Base-by-base conservation (phyloP, 2,888 invertebrate species). In the Tholera decimalis region DNA sequence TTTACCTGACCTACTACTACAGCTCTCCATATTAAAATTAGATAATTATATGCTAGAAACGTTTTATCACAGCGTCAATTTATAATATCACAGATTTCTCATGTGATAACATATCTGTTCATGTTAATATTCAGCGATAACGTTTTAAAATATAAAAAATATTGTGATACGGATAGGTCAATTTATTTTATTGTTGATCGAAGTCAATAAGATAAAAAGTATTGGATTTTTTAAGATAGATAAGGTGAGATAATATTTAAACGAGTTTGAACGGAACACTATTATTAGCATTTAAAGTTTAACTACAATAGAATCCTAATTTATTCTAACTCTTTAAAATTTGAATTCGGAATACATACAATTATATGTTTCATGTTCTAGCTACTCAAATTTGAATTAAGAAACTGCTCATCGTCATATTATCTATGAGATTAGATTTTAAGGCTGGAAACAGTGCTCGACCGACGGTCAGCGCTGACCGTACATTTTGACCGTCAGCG, bases 111-210 rank as follows among this genome's bases (percentile, higher is more conserved):
- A 0, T n/a, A 49, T 50, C 41, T 24, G 2, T 28, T 13, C 3
- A n/a, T 43, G 22, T 28, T 49, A 35, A 28, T 69, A 18, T n/a
- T 18, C 2, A 5, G 7, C 6, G 43, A 70, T 66, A 70, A 70
- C 15, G 18, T 26, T 50, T 37, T 6, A 20, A 37, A 33, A 37
- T 37, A 2, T 5, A 15, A 13, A 18, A 61, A 11, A 37, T 50
- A 3, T 37, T 20, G 6, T 5, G 28, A 73, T 43, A 53, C 6
- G 22, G n/a, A 30, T 13, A 37, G 30, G 28, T 43, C 9, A 43
- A 47, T 37, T 22, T 24, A 54, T 49, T 64, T 30, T 49, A 73
- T 18, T 47, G 28, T 5, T 11, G 35, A 20, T 41, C 9, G 1
- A 15, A 13, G 28, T 11, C n/a, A 2, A 4, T 39, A 15, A 51